Conservation (phyloP, 2,888 invertebrate genomes). For the Reticulitermes lucifugus region DNA sequence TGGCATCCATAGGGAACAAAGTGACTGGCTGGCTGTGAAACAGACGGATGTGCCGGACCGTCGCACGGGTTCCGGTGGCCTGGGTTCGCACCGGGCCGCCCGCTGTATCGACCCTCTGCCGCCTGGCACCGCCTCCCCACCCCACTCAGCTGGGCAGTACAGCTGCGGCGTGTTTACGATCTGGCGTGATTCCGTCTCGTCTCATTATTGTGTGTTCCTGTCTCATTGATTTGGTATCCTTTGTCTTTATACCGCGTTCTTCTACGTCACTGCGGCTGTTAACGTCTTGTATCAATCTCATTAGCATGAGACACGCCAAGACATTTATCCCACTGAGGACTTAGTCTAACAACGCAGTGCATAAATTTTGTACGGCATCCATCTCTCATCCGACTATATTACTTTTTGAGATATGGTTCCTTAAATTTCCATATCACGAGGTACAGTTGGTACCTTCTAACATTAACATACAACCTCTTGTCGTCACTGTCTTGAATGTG, state of each 20-base stretch:
- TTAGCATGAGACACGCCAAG: no score
- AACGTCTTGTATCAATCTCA: no score
- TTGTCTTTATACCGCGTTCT: neutral
- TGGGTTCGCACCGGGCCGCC: neutral
- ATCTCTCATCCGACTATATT: no score
- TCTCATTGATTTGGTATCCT: neutral
- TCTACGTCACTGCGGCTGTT: no score
- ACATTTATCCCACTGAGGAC: no score
- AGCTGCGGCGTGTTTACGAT: conserved; percentile 4
- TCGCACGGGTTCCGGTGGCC: neutral
- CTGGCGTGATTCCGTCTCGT: neutral
- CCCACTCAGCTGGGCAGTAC: neutral
- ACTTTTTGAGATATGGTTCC: no score
- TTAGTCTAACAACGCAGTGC: no score
- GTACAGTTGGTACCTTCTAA: no score
- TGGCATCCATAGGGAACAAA: neutral
- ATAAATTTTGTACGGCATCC: no score
- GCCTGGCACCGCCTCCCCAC: neutral
- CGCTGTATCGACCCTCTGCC: conserved; percentile 5
- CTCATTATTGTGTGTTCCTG: neutral
- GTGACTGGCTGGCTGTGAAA: neutral
- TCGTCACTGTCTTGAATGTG: no score
- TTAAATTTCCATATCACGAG: no score
- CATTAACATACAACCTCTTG: no score
- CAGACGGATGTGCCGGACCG: neutral